Evolutionary conservation across 2,888 invertebrate species (phyloP).

Genomic region (Nipponacmea schrenckii): DNA sequence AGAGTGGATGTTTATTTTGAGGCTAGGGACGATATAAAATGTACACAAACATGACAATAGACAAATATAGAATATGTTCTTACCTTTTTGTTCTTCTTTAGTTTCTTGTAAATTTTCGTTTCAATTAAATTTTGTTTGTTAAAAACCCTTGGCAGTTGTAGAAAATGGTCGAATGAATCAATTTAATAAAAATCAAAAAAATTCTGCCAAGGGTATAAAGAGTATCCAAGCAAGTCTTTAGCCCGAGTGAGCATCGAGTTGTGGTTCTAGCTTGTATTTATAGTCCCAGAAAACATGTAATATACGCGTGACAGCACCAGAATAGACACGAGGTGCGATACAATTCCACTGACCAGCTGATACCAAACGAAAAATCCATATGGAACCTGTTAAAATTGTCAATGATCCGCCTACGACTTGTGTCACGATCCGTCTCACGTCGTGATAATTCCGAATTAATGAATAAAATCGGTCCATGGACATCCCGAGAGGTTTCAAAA

Average conservation of each 20-base stretch:
- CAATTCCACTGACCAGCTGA: too few relatives aligned
- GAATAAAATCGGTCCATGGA: too few relatives aligned
- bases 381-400: too few relatives aligned
- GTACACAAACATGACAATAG: neutral
- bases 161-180: neutral
- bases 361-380: too few relatives aligned
- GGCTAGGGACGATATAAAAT: neutral
- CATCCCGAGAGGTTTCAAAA: too few relatives aligned
- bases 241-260: conserved; percentile 16
- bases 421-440: too few relatives aligned
- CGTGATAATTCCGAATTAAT: too few relatives aligned
- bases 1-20: too few relatives aligned
- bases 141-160: conserved; percentile 1
- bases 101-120: neutral
- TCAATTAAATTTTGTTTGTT: neutral
- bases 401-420: too few relatives aligned
- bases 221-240: conserved; percentile 7
- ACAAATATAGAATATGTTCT: neutral
- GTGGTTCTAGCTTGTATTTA: neutral
- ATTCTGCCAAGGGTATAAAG: conserved; percentile 13
- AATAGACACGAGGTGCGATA: too few relatives aligned
- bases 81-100: neutral
- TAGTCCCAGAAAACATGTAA: neutral
- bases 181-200: neutral
- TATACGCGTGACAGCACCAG: too few relatives aligned